These are phyloP conservation scores for Drosophila pseudoananassae DNA, from an alignment of 1,140 invertebrate genomes.

Conservation along the genomic window DNA sequence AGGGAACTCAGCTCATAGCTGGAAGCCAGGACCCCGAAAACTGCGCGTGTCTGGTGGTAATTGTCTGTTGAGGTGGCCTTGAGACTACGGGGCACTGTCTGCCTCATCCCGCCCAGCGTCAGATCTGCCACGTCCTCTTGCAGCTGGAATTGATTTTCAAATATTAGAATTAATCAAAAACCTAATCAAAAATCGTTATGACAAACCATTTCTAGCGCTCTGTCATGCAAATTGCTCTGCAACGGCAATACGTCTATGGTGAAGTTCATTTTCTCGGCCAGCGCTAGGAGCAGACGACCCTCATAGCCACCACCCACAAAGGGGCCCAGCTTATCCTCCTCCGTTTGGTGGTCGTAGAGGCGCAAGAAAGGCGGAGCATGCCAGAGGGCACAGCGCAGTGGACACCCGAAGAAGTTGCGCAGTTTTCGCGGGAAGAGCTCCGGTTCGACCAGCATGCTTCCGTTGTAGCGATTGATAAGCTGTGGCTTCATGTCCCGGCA, in stretches of 20 bases:
- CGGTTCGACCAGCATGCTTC: conserved; percentile 30
- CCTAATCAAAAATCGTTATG: not conserved
- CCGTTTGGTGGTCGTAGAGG: conserved; percentile 3
- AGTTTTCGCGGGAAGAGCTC: conserved; percentile 67
- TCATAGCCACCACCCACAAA: conserved; percentile 45
- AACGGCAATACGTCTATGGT: conserved; percentile 32
- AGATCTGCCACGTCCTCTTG: conserved; percentile 44
- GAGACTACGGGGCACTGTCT: conserved; percentile 41
- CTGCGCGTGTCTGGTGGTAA: conserved; percentile 57
- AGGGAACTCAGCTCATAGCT: conserved; percentile 56
- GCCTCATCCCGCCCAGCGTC: conserved; percentile 51
- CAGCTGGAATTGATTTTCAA: conserved; percentile 20
- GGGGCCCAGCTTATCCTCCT: not conserved
- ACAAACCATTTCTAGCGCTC: conserved; percentile 53
- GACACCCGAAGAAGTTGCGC: conserved; percentile 61
- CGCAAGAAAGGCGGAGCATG: conserved; percentile 59
- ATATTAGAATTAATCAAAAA: not conserved
- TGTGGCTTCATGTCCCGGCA: conserved; percentile 48
- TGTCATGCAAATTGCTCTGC: conserved; percentile 2
- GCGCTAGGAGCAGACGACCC: conserved; percentile 54
- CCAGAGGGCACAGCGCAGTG: conserved; percentile 50
- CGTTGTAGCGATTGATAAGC: conserved; percentile 70
- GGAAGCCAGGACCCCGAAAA: conserved; percentile 38
- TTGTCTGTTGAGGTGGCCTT: conserved; percentile 56
- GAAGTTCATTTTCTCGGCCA: conserved; percentile 54